Conservation (phyloP, 1,140 invertebrate species). For the Cecropterus lyciades region DNA sequence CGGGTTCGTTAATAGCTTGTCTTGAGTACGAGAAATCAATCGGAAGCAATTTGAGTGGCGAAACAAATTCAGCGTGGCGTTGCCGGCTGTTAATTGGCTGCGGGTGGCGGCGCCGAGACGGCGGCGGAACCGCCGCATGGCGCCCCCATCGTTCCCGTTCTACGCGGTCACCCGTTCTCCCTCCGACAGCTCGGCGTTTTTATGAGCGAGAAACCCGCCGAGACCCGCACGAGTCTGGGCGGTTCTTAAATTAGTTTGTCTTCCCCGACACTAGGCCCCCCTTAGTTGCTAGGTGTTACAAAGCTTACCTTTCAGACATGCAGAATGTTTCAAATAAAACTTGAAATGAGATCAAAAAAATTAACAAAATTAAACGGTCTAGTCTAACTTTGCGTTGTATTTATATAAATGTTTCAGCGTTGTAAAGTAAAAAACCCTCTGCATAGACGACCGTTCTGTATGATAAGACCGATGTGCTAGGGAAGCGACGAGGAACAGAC, state of each 20-base stretch:
- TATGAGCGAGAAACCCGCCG: conserved; percentile 72
- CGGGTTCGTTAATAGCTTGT: conserved; percentile 32
- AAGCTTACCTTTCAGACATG: background rate
- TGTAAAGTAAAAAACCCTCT: background rate
- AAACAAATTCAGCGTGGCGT: conserved; percentile 81
- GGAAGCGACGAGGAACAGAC: conserved; percentile 39
- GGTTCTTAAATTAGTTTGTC: conserved; percentile 74
- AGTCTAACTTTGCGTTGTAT: background rate
- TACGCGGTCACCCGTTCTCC: conserved; percentile 49
- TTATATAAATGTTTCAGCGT: background rate
- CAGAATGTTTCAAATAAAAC: background rate
- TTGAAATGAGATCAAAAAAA: background rate
- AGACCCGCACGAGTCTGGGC: conserved; percentile 67
- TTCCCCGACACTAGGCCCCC: conserved; percentile 48
- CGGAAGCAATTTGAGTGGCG: conserved; percentile 78
- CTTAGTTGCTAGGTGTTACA: conserved; percentile 45
- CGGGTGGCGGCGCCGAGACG: conserved; percentile 82
- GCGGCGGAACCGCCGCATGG: conserved; percentile 81
- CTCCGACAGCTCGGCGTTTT: conserved; percentile 67
- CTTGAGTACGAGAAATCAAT: conserved; percentile 71
- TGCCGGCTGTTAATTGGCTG: conserved; percentile 82
- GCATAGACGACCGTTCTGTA: background rate
- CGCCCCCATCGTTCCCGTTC: conserved; percentile 59
- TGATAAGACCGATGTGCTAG: conserved; percentile 4
- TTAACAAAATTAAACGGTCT: background rate